A percentile compares a stretch with the other conserved stretches of the same genome.
Evolutionary conservation across 2,113 vertebrate species (phyloP).

Genomic region (Hiodon tergisus): DNA sequence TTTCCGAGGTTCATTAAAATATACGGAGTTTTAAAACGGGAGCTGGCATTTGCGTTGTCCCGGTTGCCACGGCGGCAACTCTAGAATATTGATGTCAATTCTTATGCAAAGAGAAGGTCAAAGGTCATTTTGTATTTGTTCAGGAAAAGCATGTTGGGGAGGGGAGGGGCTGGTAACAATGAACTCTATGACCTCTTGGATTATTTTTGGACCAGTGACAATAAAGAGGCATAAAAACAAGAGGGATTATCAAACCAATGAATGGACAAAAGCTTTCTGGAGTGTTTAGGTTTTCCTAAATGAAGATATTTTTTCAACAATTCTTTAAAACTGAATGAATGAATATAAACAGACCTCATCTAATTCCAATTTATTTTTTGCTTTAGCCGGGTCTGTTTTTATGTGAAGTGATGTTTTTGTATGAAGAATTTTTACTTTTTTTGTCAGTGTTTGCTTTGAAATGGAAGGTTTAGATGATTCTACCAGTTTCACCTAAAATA

Average conservation of each 20-base stretch:
- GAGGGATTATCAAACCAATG: constrained; percentile 28
- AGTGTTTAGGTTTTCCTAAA: not conserved
- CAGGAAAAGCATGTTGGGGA: constrained; percentile 65
- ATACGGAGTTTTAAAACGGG: constrained; percentile 64
- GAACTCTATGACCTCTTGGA: constrained; percentile 63
- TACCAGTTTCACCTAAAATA: too few relatives aligned
- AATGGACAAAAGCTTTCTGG: not conserved
- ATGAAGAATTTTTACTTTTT: too few relatives aligned
- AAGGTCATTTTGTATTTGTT: constrained; percentile 77
- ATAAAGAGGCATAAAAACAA: constrained; percentile 34
- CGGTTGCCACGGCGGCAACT: constrained; percentile 45
- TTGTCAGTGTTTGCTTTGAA: too few relatives aligned
- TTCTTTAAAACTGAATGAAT: constrained; percentile 14
- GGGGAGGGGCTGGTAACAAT: constrained; percentile 46
- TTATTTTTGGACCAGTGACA: constrained; percentile 56
- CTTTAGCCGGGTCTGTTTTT: too few relatives aligned
- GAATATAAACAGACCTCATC: not conserved
- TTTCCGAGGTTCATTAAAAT: constrained; percentile 64
- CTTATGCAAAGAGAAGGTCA: constrained; percentile 72
- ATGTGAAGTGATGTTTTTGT: too few relatives aligned
- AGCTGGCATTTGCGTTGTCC: constrained; percentile 58
- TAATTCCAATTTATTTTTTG: not conserved
- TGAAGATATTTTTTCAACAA: constrained; percentile 13
- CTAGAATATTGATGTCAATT: constrained; percentile 67
- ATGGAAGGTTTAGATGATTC: too few relatives aligned